Conservation (phyloP, 2,888 invertebrate genomes). For the Cynaeus angustus region DNA sequence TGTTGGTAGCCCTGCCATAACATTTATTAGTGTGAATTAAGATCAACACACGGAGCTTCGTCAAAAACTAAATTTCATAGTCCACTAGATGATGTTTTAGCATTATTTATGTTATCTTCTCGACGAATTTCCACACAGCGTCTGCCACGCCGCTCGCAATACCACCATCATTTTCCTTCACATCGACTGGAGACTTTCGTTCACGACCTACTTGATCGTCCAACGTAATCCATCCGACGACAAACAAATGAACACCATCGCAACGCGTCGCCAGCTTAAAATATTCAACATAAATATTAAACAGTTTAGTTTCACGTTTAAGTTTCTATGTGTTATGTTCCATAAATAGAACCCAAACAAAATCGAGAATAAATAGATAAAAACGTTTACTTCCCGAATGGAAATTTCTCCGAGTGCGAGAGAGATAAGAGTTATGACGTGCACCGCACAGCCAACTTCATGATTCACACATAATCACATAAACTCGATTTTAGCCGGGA, state of each 20-base stretch:
- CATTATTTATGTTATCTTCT: too few species aligned
- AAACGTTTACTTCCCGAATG: slow-evolving; percentile 2
- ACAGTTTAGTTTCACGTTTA: slow-evolving; percentile 54
- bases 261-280: slow-evolving; percentile 35
- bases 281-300: slow-evolving; percentile 63
- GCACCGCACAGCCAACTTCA: slow-evolving; percentile 28
- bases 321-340: slow-evolving; percentile 38
- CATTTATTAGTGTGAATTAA: too few species aligned
- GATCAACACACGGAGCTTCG: too few species aligned
- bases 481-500: slow-evolving; percentile 44
- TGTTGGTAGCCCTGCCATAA: too few species aligned
- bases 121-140: background rate
- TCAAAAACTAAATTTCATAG: too few species aligned
- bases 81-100: too few species aligned
- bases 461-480: slow-evolving; percentile 50
- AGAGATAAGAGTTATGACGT: slow-evolving; percentile 36
- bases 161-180: background rate
- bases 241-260: slow-evolving; percentile 40
- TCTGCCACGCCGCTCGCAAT: background rate
- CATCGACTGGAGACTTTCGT: slow-evolving; percentile 17
- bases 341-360: slow-evolving; percentile 40
- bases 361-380: slow-evolving; percentile 26
- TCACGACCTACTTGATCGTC: slow-evolving; percentile 43
- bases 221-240: slow-evolving; percentile 10
- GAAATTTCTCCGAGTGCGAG: slow-evolving; percentile 9